phyloP scores from a whole-genome alignment of 2,797 vertebrate genomes.

The Leuciscus waleckii region DNA sequence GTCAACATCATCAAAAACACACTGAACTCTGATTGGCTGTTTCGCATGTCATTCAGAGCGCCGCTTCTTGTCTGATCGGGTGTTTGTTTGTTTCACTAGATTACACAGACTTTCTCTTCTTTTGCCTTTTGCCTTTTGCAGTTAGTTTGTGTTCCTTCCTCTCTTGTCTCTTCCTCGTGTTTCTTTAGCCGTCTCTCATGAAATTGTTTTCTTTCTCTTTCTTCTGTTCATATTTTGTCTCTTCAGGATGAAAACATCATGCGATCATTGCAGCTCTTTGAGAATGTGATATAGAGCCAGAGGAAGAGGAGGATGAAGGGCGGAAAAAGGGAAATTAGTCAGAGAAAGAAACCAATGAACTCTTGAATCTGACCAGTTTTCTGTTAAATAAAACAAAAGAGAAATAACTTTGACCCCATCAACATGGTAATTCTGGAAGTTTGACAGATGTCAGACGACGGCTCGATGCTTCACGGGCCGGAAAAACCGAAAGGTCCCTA shows the following conservation, averaged over 20 bases:
- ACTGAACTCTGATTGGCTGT: not conserved
- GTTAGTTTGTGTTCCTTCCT: not conserved
- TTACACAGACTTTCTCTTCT: not conserved
- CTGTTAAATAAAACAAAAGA: not conserved
- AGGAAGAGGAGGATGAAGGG: constrained; percentile 35
- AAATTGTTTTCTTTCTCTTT: constrained; percentile 4
- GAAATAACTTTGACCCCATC: constrained; percentile 47
- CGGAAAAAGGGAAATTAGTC: constrained; percentile 7
- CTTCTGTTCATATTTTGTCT: constrained; percentile 44
- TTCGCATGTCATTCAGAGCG: not conserved
- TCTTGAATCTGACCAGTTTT: constrained; percentile 19
- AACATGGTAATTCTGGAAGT: constrained; percentile 45
- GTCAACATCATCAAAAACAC: not conserved
- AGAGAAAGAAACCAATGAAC: constrained; percentile 22
- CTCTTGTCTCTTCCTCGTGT: constrained; percentile 35
- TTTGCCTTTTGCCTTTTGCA: not conserved
- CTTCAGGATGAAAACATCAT: constrained; percentile 98
- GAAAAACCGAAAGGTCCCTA: constrained; percentile 23
- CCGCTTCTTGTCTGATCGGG: too few relatives aligned
- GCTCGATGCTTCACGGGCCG: constrained; percentile 3
- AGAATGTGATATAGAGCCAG: constrained; percentile 90
- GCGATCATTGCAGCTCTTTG: constrained; percentile 97
- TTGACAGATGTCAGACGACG: not conserved
- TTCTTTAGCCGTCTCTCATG: not conserved
- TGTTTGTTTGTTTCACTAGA: not conserved